Evolutionary conservation across 2,797 vertebrate genomes (phyloP).

Genomic region (Silurus aristotelis): DNA sequence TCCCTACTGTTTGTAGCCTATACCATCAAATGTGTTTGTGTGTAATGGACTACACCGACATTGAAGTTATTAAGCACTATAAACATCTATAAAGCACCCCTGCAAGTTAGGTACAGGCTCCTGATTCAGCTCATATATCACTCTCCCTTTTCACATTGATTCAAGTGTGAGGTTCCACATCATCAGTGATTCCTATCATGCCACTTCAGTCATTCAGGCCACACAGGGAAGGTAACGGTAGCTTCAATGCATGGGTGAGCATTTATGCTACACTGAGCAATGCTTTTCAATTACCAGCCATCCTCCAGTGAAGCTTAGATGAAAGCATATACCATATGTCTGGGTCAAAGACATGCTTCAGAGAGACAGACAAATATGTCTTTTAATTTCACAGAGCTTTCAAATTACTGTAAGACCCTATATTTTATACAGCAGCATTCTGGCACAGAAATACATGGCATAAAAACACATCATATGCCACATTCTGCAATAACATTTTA

Average conservation of each 20-base stretch:
- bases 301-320: conserved; percentile 50
- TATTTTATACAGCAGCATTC: not conserved
- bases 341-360: conserved; percentile 70
- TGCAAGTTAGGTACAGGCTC: conserved; percentile 57
- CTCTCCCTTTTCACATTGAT: conserved; percentile 68
- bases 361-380: conserved; percentile 76
- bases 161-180: conserved; percentile 62
- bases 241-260: conserved; percentile 74
- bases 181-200: conserved; percentile 73
- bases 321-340: conserved; percentile 68
- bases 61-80: conserved; percentile 73
- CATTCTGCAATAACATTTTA: not conserved
- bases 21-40: conserved; percentile 4
- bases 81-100: conserved; percentile 79
- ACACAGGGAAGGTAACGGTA: conserved; percentile 69
- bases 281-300: conserved; percentile 79
- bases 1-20: not conserved
- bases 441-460: not conserved
- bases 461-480: not conserved
- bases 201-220: conserved; percentile 64
- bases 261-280: conserved; percentile 77
- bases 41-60: conserved; percentile 55
- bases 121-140: conserved; percentile 44
- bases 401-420: conserved; percentile 57
- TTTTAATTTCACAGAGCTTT: conserved; percentile 79